Base-by-base conservation (phyloP, 2,888 invertebrate species). In the Zaprionus obscuricornis region DNA sequence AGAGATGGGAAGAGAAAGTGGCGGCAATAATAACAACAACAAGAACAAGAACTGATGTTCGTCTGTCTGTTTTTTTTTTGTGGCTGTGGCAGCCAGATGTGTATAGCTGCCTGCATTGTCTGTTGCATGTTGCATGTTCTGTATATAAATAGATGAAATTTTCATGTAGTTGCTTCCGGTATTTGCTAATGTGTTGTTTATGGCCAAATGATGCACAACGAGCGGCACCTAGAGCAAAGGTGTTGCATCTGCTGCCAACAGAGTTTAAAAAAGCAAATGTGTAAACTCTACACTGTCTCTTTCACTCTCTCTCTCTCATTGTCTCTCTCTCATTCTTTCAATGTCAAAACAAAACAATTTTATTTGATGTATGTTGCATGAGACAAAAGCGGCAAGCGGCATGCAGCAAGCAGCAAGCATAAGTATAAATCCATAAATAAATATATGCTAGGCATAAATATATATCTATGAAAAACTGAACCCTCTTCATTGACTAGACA, bases 11-110 rank as follows among this genome's bases (percentile, higher is more conserved):
- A n/a, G n/a, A n/a, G n/a, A n/a, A n/a, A n/a, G n/a, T n/a, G n/a
- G n/a, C n/a, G n/a, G n/a, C n/a, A n/a, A n/a, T n/a, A n/a, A n/a
- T n/a, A n/a, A n/a, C n/a, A n/a, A n/a, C n/a, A n/a, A n/a, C n/a
- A n/a, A n/a, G n/a, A n/a, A n/a, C n/a, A n/a, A n/a, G n/a, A 22
- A 7, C 4, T 22, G 22, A 22, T 5, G 7, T 5, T 22, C 22
- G 22, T 7, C 22, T 13, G 3, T 8, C 24, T 29, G 29, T 11
- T 47, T 52, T 33, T 36, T 51, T 58, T 45, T 42, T 31, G 33
- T 46, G 43, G 36, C 37, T 51, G n/a, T 55, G 57, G 18, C 56
- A 33, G 47, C 83, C 77, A 78, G 75, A 78, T 78, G 77, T 63
- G 74, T 74, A 70, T 65, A 65, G 67, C 51, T 64, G 70, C 62